Base-by-base conservation (phyloP, 2,888 invertebrate species). In the Syrphus vitripennis region DNA sequence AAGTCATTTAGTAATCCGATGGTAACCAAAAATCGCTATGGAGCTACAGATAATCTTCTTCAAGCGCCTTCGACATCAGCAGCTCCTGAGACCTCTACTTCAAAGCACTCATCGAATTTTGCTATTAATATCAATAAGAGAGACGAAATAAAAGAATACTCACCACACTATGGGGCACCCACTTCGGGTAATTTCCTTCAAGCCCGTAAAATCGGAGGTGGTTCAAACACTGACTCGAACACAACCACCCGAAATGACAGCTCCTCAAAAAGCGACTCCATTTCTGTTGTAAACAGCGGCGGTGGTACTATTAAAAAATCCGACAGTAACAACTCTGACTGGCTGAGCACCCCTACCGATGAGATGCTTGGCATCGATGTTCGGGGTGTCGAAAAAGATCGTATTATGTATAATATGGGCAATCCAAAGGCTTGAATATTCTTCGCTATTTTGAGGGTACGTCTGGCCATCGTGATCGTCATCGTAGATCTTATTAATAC, bases 1-100 rank as follows among this genome's bases (percentile, higher is more conserved):
- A 76, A 88, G 77, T 86, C 86, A 83, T 81, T 83, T 87, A 88
- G 79, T 84, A 87, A 83, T 82, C 86, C 83, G 81, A 88, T 88
- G 83, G 88, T 89, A 88, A 88, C 88, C 88, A 89, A 89, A 89
- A 90, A 90, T 89, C 89, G 89, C 88, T 91, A 90, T 88, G 90
- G 90, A 88, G 90, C 90, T 87, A 90, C 90, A 88, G 90, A 90
- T 89, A 90, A 89, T 88, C 88, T 89, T 70, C 86, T 86, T 83
- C 83, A 87, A 87, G 81, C 78, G 34, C 87, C 87, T 29, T 70
- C 75, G 48, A 81, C 77, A 48, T 76, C 78, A 42, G 77, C 76
- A 40, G 78, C 75, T 24, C 75, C 63, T 42, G 80, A 76, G 21
- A 72, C 61, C 34, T 57, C 79, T 10, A 74, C 82, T 14, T 87